Evolutionary conservation across 2,113 vertebrate genomes (phyloP).

Genomic region (Glaucomys volans): DNA sequence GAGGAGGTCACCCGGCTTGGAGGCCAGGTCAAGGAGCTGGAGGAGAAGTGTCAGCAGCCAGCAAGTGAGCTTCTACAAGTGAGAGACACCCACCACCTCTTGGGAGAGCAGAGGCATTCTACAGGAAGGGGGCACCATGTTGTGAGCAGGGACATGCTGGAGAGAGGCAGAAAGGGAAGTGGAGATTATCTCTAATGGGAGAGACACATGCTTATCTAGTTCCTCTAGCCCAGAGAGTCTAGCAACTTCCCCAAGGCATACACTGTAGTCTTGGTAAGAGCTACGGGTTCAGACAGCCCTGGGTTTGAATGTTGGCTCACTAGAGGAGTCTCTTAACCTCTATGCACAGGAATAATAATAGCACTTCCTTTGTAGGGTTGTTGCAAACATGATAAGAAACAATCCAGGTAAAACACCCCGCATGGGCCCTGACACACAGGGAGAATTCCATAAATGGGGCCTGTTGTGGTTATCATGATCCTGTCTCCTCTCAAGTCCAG

Average conservation of each 20-base stretch:
- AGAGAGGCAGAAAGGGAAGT: background rate
- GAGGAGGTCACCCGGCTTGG: background rate
- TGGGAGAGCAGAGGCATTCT: background rate
- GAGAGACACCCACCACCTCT: background rate
- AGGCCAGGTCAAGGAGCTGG: constrained; percentile 47
- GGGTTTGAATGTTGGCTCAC: background rate
- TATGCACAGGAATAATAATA: background rate
- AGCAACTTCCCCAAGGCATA: background rate
- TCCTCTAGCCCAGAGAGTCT: background rate
- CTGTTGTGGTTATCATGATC: background rate
- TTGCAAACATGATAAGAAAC: background rate
- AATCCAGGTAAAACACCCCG: background rate
- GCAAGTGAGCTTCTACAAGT: constrained; percentile 76
- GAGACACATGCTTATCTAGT: background rate
- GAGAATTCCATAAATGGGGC: background rate
- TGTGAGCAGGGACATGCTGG: background rate
- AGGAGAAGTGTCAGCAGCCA: constrained; percentile 66
- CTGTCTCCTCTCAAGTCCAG: background rate
- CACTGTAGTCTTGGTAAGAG: too few species aligned
- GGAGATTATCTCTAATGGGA: background rate
- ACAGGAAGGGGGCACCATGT: background rate
- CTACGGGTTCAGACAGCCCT: background rate
- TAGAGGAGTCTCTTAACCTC: background rate
- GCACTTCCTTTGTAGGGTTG: background rate
- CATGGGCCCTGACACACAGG: background rate